Evolutionary conservation across 2,113 vertebrate genomes (phyloP).

Genomic region (Gnathonemus longibarbis): DNA sequence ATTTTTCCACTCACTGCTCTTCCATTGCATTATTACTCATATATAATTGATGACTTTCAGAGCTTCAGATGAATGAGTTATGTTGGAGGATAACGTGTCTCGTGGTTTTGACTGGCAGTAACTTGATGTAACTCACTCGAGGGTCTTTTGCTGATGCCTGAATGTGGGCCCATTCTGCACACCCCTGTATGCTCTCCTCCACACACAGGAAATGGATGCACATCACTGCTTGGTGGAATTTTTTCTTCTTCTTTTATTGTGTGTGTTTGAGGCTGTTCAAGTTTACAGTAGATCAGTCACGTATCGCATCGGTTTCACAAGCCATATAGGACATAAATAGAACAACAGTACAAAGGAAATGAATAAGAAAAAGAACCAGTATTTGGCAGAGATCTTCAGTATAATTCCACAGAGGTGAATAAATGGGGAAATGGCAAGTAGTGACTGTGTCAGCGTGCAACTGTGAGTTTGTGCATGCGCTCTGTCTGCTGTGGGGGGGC

Average conservation of each 20-base stretch:
- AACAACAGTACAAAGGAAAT: not conserved
- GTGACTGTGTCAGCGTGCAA: not conserved
- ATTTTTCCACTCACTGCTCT: not conserved
- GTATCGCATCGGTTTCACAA: not conserved
- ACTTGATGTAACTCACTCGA: not conserved
- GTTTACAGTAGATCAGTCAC: not conserved
- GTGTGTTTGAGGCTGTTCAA: not conserved
- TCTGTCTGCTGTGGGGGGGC: not conserved
- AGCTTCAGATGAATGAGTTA: not conserved
- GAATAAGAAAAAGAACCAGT: not conserved
- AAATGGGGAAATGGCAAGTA: not conserved
- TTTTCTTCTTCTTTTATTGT: not conserved
- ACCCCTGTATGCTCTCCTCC: not conserved
- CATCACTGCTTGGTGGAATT: not conserved
- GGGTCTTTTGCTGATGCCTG: not conserved
- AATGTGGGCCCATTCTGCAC: not conserved
- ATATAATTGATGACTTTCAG: not conserved
- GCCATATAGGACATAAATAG: not conserved
- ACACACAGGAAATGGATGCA: not conserved
- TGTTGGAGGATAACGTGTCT: not conserved
- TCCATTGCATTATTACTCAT: not conserved
- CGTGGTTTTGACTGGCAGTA: not conserved
- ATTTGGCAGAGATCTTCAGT: not conserved
- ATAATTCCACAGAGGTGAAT: not conserved
- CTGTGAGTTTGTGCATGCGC: not conserved